Evolutionary conservation across 2,888 invertebrate species (phyloP), one percentile per base, ranked within the genome.

Genomic region (Metopia argyrocephala): DNA sequence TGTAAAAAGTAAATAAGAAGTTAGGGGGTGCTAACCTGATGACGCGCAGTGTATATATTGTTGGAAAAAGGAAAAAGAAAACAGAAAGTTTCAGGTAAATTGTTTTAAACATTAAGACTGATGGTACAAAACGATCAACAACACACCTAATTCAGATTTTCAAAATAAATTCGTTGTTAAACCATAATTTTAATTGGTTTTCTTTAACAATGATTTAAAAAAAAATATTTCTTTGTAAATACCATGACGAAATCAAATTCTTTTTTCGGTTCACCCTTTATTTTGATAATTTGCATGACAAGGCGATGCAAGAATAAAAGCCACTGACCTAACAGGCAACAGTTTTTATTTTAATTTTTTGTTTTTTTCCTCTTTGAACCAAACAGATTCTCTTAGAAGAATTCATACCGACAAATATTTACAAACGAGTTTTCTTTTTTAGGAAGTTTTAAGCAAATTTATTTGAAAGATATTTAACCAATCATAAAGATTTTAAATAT

Each of bases 271-370:
- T n/a, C 28, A 64, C 50, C 52, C 68, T 61, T 38, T 38, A 28
- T 5, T 21, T 5, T 50, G 56, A 27, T 64, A 54, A 31, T 20
- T 31, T 71, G 70, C 76, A 70, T 62, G 71, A 68, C 73, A 76
- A 79, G 73, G 20, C 38, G 62, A 31, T 27, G 61, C 68, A 45
- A 73, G 76, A 76, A 57, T 73, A 69, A 80, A 79, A 76, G 80
- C 80, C 80, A 80, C 76, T 80, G 80, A 80, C 80, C 80, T 80
- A 80, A 73, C 64, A 38, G 64, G 52, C 68, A 57, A 69, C 76
- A 69, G 62, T 45, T 76, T 76, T 64, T 48, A n/a, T 52, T 64
- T 38, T 18, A 18, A 48, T 50, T 59, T 66, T 15, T 21, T 66
- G 61, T 68, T 75, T 68, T 68, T 46, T 46, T 69, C 69, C 68